Conservation (phyloP, 2,888 invertebrate species). For the Acanthosepion pharaonis region DNA sequence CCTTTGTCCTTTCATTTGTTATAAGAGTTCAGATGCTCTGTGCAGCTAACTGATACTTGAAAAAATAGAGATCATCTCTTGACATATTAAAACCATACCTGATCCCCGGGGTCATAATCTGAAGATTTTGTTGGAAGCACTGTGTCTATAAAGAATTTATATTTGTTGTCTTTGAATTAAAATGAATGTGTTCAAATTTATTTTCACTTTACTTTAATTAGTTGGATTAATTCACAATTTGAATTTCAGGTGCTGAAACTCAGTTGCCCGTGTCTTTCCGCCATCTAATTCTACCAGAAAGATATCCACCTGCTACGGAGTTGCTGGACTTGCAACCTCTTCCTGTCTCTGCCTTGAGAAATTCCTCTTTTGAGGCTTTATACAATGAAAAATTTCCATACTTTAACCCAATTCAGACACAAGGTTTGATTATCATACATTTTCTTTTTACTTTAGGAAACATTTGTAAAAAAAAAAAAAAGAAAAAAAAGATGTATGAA, state of each 20-base stretch:
- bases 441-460: not conserved
- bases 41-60: too few relatives aligned
- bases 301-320: constrained; percentile 98
- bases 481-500: too few relatives aligned
- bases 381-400: constrained; percentile 90
- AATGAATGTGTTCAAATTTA: constrained; percentile 39
- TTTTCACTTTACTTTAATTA: not conserved
- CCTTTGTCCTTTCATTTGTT: too few relatives aligned
- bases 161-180: constrained; percentile 45
- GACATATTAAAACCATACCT: too few relatives aligned
- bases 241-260: constrained; percentile 86
- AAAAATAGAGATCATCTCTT: too few relatives aligned
- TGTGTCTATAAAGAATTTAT: not conserved
- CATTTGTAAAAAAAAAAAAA: too few relatives aligned
- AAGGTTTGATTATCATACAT: constrained; percentile 76
- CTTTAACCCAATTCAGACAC: constrained; percentile 99
- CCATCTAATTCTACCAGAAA: constrained; percentile 96
- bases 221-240: not conserved
- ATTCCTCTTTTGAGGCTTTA: constrained; percentile 87
- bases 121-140: too few relatives aligned
- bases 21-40: too few relatives aligned
- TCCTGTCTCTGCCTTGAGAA: constrained; percentile 90
- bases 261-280: constrained; percentile 97
- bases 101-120: too few relatives aligned
- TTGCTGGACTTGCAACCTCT: constrained; percentile 95